A percentile compares a stretch with the other conserved stretches of the same genome.
Conservation (phyloP, 2,888 invertebrate species). For the Eristalinus sepulchralis region DNA sequence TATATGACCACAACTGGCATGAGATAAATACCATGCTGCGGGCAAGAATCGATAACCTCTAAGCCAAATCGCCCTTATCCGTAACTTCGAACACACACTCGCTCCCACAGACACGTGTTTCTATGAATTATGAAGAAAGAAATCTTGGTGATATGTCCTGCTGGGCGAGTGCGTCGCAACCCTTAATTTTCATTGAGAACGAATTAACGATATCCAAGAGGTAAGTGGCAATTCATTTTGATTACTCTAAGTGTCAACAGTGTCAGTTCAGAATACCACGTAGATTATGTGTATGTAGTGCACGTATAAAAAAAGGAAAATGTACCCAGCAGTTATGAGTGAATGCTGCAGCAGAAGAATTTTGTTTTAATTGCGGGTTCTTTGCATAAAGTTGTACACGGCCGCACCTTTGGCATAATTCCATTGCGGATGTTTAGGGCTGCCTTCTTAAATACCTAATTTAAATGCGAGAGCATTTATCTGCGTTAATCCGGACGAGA, state of each 20-base stretch:
- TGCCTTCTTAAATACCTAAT: conserved; percentile 55
- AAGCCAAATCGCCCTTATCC: conserved; percentile 25
- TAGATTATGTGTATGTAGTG: neutral
- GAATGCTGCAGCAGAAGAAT: neutral
- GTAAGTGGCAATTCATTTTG: conserved; percentile 26
- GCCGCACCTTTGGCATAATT: neutral
- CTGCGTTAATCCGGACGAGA: conserved; percentile 38
- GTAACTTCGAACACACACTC: conserved; percentile 15
- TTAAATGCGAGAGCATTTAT: conserved; percentile 67
- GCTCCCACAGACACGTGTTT: conserved; percentile 12
- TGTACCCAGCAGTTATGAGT: neutral
- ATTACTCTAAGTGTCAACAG: conserved; percentile 15
- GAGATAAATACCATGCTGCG: neutral
- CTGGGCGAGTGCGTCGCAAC: conserved; percentile 42
- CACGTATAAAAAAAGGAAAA: neutral
- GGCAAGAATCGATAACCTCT: conserved; percentile 1
- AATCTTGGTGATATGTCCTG: conserved; percentile 25
- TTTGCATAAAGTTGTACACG: neutral
- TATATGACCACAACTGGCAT: conserved; percentile 7
- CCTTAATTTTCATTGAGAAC: conserved; percentile 43
- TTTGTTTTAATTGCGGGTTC: neutral
- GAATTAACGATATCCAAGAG: conserved; percentile 26
- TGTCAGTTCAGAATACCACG: neutral
- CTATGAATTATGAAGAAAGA: conserved; percentile 30
- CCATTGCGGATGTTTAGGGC: conserved; percentile 7